A percentile compares a stretch with the other conserved stretches of the same genome.
These are phyloP conservation scores for Geotrypetes seraphini DNA, from an alignment of 2,797 vertebrate genomes.

Conservation along the genomic window DNA sequence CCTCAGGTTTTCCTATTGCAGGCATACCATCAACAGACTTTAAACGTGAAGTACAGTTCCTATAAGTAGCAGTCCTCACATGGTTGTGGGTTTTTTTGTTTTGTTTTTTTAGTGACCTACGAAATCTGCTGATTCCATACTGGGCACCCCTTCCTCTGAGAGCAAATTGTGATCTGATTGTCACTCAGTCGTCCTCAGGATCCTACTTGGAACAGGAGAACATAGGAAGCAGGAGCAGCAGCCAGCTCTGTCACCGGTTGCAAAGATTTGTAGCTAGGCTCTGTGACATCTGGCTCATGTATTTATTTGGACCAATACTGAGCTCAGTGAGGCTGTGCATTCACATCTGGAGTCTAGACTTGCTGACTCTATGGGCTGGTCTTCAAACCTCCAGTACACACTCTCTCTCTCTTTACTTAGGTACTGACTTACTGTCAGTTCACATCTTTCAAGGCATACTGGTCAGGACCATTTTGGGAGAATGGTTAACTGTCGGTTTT, in stretches of 20 bases:
- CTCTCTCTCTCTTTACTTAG: slow-evolving; percentile 18
- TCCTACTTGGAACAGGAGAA: slow-evolving; percentile 23
- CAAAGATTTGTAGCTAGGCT: slow-evolving; percentile 52
- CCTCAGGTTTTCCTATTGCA: too few relatives aligned
- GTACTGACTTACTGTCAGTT: slow-evolving; percentile 28
- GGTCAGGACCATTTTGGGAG: background rate
- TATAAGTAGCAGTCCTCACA: too few relatives aligned
- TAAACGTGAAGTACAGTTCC: too few relatives aligned
- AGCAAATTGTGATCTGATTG: too few relatives aligned
- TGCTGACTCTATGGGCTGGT: slow-evolving; percentile 52
- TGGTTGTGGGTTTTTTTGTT: too few relatives aligned
- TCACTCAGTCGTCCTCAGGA: slow-evolving; percentile 27
- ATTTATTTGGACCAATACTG: slow-evolving; percentile 44
- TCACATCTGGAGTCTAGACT: slow-evolving; percentile 84
- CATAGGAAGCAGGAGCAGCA: slow-evolving; percentile 25
- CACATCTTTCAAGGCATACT: slow-evolving; percentile 1
- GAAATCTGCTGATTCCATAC: too few relatives aligned
- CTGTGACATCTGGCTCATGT: slow-evolving; percentile 70
- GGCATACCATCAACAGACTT: too few relatives aligned
- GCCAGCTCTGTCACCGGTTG: slow-evolving; percentile 45
- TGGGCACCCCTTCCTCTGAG: too few relatives aligned
- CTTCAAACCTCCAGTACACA: slow-evolving; percentile 24
- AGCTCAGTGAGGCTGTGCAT: slow-evolving; percentile 30
- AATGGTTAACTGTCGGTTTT: too few relatives aligned
- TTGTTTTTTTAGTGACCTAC: too few relatives aligned